Percentiles rank a stretch among this genome's conserved stretches.
Conservation (phyloP, 2,888 invertebrate species). For the Eretmocerus hayati region DNA sequence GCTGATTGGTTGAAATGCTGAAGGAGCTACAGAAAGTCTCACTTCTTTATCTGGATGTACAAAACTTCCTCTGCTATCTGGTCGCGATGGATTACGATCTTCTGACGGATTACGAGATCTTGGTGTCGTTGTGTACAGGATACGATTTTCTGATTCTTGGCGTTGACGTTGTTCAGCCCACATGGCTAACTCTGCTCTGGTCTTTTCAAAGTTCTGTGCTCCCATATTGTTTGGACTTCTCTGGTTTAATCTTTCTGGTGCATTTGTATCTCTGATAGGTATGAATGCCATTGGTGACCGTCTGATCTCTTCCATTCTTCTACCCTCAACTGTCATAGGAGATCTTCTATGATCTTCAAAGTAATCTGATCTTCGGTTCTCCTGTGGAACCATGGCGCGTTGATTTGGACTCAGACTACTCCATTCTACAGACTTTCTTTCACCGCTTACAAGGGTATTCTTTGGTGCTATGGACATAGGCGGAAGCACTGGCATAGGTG, state of each 20-base stretch:
- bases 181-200: slow-evolving; percentile 41
- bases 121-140: slow-evolving; percentile 38
- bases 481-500: slow-evolving; percentile 35
- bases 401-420: slow-evolving; percentile 41
- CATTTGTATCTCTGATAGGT: slow-evolving; percentile 37
- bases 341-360: slow-evolving; percentile 43
- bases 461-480: slow-evolving; percentile 15
- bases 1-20: slow-evolving; percentile 42
- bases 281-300: slow-evolving; percentile 43
- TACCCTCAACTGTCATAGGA: slow-evolving; percentile 40
- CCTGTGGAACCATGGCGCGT: slow-evolving; percentile 33
- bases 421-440: slow-evolving; percentile 39
- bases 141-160: slow-evolving; percentile 40
- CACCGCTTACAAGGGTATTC: slow-evolving; percentile 24
- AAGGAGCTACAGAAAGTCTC: slow-evolving; percentile 34
- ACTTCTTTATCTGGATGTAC: slow-evolving; percentile 34
- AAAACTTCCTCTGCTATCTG: slow-evolving; percentile 7
- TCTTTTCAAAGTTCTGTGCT: slow-evolving; percentile 43
- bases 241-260: slow-evolving; percentile 35
- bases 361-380: slow-evolving; percentile 42
- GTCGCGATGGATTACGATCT: slow-evolving; percentile 31
- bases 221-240: slow-evolving; percentile 40
- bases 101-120: slow-evolving; percentile 41
- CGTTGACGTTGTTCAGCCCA: slow-evolving; percentile 44
- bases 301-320: slow-evolving; percentile 39